phyloP scores from a whole-genome alignment of 2,797 vertebrate genomes.

The Taenioides sp. region DNA sequence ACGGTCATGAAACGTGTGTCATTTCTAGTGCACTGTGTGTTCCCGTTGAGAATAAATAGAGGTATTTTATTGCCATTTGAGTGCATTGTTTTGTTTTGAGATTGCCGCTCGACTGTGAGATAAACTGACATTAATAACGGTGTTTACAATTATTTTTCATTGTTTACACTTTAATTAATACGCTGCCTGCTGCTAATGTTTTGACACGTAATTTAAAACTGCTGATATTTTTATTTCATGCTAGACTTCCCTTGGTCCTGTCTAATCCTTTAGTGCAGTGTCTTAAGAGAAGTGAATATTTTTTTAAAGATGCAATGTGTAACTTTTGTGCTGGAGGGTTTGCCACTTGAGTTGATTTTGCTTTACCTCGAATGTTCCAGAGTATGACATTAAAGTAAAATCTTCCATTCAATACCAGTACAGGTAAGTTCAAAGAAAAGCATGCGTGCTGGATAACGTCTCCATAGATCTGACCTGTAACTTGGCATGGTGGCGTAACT shows the following conservation, averaged over 20 bases:
- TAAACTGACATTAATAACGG: constrained; percentile 43
- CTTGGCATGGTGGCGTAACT: too few species aligned
- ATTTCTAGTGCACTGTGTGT: constrained; percentile 51
- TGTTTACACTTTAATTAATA: constrained; percentile 19
- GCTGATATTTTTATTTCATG: constrained; percentile 46
- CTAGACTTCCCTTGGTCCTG: constrained; percentile 70
- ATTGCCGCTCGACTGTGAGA: neutral
- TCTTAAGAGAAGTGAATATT: neutral
- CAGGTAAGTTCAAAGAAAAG: too few species aligned
- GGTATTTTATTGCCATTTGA: constrained; percentile 49
- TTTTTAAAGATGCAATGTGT: too few species aligned
- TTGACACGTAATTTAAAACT: constrained; percentile 21
- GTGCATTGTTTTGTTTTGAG: constrained; percentile 3
- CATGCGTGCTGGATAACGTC: too few species aligned
- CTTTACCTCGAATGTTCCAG: too few species aligned
- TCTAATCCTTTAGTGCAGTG: constrained; percentile 76
- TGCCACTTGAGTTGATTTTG: too few species aligned
- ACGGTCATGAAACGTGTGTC: constrained; percentile 41
- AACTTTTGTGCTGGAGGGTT: too few species aligned
- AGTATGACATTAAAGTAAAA: too few species aligned
- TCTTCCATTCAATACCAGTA: too few species aligned
- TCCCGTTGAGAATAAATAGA: constrained; percentile 51
- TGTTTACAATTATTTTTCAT: constrained; percentile 27
- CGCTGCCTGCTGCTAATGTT: constrained; percentile 13
- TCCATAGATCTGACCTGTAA: too few species aligned